Conservation (phyloP, 2,113 vertebrate species). For the Carollia perspicillata region DNA sequence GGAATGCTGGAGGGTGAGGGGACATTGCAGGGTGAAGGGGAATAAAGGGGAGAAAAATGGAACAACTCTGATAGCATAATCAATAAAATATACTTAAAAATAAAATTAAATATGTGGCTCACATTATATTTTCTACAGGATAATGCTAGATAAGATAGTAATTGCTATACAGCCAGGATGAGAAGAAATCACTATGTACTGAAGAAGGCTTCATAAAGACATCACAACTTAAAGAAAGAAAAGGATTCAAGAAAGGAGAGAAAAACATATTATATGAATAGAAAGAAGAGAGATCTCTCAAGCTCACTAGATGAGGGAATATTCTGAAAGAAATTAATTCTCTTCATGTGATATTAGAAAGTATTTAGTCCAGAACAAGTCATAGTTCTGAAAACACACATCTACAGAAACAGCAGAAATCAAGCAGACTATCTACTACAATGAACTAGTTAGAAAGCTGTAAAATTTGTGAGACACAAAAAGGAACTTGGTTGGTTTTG, state of each 20-base stretch:
- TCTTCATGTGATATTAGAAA: neutral
- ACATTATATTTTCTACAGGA: constrained; percentile 20
- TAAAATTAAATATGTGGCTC: neutral
- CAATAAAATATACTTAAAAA: too few species aligned
- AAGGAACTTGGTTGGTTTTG: neutral
- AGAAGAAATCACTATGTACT: neutral
- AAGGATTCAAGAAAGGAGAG: neutral
- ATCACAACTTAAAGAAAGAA: neutral
- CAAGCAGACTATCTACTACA: neutral
- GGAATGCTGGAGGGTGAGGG: too few species aligned
- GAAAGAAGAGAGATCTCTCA: neutral
- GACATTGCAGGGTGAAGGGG: too few species aligned
- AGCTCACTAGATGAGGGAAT: neutral
- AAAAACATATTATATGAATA: neutral
- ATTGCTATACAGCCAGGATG: neutral
- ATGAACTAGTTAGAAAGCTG: neutral
- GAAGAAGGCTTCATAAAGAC: neutral
- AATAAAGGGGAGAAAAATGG: too few species aligned
- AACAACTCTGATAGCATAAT: too few species aligned
- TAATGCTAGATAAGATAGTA: neutral
- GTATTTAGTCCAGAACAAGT: neutral
- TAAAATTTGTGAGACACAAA: neutral
- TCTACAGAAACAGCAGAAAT: neutral
- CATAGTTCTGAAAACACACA: neutral
- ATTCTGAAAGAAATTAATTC: neutral